Evolutionary conservation across 2,797 vertebrate genomes (phyloP).

Genomic region (Gambelia wislizenii): DNA sequence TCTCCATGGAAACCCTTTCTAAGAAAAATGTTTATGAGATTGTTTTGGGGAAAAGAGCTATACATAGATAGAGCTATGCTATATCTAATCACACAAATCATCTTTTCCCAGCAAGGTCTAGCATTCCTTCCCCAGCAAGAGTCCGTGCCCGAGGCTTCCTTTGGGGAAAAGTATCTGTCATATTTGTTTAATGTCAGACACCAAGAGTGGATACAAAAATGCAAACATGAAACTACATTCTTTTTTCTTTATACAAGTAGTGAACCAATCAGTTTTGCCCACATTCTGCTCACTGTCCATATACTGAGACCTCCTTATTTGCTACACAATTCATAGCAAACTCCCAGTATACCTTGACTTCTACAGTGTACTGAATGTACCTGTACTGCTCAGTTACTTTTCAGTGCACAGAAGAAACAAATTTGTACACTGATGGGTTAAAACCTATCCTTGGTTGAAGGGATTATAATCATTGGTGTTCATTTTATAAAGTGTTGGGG

Average conservation of each 20-base stretch:
- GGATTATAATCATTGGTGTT: neutral
- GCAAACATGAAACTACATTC: conserved; percentile 1
- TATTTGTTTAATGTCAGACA: conserved; percentile 40
- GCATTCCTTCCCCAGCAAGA: neutral
- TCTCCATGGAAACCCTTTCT: conserved; percentile 39
- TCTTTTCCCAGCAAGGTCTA: neutral
- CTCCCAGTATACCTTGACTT: neutral
- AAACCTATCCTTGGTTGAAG: neutral
- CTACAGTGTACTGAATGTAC: neutral
- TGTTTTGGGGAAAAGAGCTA: conserved; percentile 22
- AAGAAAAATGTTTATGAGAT: conserved; percentile 45
- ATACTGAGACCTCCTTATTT: neutral
- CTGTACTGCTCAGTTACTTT: neutral
- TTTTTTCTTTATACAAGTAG: neutral
- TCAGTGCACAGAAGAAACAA: neutral
- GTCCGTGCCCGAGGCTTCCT: conserved; percentile 11
- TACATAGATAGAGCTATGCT: neutral
- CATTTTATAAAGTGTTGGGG: neutral
- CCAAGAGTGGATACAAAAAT: neutral
- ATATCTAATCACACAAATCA: conserved; percentile 4
- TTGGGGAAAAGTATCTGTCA: conserved; percentile 26
- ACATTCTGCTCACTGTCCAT: neutral
- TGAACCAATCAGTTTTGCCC: conserved; percentile 4
- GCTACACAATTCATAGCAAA: neutral
- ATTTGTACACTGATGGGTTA: no score